Percentiles rank a stretch among this genome's conserved stretches.
These are phyloP conservation scores for Teleiodes luculella DNA, from an alignment of 2,888 invertebrate species.

Conservation along the genomic window DNA sequence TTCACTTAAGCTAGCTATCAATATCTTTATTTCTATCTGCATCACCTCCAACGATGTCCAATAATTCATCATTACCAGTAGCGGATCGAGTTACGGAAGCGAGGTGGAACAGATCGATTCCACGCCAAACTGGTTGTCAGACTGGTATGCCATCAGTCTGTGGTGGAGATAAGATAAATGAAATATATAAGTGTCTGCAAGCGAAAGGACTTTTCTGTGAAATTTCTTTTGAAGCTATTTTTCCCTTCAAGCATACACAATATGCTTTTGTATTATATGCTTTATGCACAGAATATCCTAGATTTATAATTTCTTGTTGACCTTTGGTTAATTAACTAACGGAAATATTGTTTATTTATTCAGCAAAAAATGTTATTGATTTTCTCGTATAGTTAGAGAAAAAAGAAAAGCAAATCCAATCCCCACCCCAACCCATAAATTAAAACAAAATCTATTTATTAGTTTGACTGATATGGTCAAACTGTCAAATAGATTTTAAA, in stretches of 20 bases:
- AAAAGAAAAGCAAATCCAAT: no score
- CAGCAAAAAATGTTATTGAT: no score
- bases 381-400: no score
- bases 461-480: no score
- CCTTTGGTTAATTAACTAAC: no score
- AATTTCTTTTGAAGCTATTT: not conserved
- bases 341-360: no score
- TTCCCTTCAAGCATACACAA: not conserved
- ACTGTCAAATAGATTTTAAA: no score
- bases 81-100: constrained; percentile 6
- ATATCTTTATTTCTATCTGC: not conserved
- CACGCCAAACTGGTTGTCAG: not conserved
- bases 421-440: no score
- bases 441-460: no score
- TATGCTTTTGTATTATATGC: no score
- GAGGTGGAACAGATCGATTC: constrained; percentile 2
- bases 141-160: constrained; percentile 2
- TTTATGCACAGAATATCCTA: no score
- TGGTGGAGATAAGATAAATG: constrained; percentile 1
- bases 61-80: constrained; percentile 11
- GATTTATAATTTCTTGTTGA: no score
- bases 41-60: constrained; percentile 2
- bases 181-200: not conserved
- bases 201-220: not conserved
- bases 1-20: not conserved